Evolutionary conservation across 2,797 vertebrate genomes (phyloP).

Genomic region (Ctenopoma multispine): DNA sequence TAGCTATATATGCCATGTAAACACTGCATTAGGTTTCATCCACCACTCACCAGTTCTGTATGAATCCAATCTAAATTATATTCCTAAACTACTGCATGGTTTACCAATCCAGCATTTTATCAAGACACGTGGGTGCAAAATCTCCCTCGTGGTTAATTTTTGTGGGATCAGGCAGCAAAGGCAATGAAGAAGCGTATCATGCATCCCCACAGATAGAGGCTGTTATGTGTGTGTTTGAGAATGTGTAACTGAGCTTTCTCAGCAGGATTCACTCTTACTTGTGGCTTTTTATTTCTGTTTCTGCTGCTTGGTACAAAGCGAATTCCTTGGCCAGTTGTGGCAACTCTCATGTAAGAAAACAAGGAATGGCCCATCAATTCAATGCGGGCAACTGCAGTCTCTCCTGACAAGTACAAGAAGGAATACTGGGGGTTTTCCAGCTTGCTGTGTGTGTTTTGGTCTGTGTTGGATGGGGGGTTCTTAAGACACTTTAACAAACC

Average conservation of each 20-base stretch:
- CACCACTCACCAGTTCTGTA: slow-evolving; percentile 43
- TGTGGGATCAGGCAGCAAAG: slow-evolving; percentile 27
- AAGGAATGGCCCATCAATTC: slow-evolving; percentile 31
- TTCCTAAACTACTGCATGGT: slow-evolving; percentile 83
- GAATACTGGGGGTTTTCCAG: slow-evolving; percentile 48
- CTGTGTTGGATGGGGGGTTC: slow-evolving; percentile 34
- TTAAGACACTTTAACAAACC: slow-evolving; percentile 59
- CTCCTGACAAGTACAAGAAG: slow-evolving; percentile 27
- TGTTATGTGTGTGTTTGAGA: slow-evolving; percentile 16
- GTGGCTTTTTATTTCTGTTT: slow-evolving; percentile 48
- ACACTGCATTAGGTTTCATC: slow-evolving; percentile 58
- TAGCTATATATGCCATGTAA: slow-evolving; percentile 65
- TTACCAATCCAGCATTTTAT: slow-evolving; percentile 84
- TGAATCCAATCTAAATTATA: slow-evolving; percentile 39
- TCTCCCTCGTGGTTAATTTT: background rate
- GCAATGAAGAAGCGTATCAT: slow-evolving; percentile 26
- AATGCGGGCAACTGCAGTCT: slow-evolving; percentile 17
- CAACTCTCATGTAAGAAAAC: slow-evolving; percentile 15
- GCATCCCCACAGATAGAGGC: slow-evolving; percentile 30
- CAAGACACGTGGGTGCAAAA: slow-evolving; percentile 16
- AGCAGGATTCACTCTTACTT: slow-evolving; percentile 28
- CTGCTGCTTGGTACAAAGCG: slow-evolving; percentile 28
- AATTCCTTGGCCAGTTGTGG: slow-evolving; percentile 37
- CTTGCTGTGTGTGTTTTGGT: slow-evolving; percentile 28
- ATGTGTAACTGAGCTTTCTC: slow-evolving; percentile 42